These are phyloP conservation scores for Mormoops blainvillei DNA, from an alignment of 2,113 vertebrate species.

Conservation along the genomic window DNA sequence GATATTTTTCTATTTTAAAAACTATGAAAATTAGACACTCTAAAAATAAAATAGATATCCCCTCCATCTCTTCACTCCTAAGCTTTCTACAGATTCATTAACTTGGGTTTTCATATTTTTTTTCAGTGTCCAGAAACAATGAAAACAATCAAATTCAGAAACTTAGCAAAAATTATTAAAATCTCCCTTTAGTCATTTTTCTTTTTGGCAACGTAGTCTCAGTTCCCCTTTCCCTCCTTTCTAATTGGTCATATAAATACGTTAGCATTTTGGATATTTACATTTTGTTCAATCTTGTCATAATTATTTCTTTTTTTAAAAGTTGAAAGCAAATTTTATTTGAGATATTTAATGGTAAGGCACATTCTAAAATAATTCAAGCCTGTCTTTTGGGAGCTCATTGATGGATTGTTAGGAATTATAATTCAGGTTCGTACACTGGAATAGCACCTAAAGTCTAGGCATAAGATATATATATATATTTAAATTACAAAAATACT, in stretches of 20 bases:
- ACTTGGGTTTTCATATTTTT: neutral
- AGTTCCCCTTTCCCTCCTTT: constrained; percentile 58
- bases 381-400: neutral
- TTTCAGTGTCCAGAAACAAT: constrained; percentile 12
- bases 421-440: neutral
- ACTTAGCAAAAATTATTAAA: constrained; percentile 59
- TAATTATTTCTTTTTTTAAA: constrained; percentile 35
- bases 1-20: constrained; percentile 38
- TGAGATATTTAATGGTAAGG: neutral
- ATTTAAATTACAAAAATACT: neutral
- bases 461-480: neutral
- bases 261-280: constrained; percentile 57
- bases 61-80: neutral
- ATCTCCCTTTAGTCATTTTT: constrained; percentile 69
- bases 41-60: neutral
- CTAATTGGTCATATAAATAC: constrained; percentile 60
- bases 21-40: neutral
- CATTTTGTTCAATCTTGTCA: constrained; percentile 19
- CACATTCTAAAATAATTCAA: neutral
- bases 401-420: neutral
- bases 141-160: constrained; percentile 38
- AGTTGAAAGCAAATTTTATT: constrained; percentile 22
- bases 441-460: neutral
- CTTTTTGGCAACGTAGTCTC: constrained; percentile 38
- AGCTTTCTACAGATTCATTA: neutral